phyloP scores from a whole-genome alignment of 2,113 vertebrate species.

The Halichoerus grypus region DNA sequence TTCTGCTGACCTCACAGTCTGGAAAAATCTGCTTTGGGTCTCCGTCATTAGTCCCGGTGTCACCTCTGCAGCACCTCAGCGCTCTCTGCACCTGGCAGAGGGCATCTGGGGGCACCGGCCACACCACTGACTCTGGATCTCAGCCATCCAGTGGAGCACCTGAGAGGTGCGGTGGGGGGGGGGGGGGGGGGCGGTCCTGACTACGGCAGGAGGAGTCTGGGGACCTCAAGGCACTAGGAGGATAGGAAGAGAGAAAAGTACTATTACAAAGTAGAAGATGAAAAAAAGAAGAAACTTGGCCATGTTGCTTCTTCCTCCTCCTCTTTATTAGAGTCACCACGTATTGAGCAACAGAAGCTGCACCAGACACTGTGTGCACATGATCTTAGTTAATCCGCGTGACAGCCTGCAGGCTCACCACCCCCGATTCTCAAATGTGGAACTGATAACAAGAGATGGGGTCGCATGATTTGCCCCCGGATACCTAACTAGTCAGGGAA shows the following conservation, averaged over 20 bases:
- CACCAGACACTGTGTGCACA: rapidly evolving
- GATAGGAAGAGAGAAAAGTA: neutral
- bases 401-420: neutral
- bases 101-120: neutral
- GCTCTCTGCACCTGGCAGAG: neutral
- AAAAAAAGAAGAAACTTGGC: neutral
- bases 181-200: neutral
- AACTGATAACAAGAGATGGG: neutral
- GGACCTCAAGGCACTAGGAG: neutral
- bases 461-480: neutral
- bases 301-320: neutral
- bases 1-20: neutral
- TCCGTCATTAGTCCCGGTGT: neutral
- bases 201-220: no score
- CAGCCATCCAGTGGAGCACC: rapidly evolving
- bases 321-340: neutral
- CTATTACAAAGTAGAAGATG: neutral
- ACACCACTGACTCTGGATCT: neutral
- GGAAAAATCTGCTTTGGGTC: neutral
- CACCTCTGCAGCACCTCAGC: no score
- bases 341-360: neutral
- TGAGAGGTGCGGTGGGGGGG: no score
- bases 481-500: neutral
- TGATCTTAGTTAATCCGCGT: neutral
- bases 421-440: neutral